Base-by-base conservation (phyloP, 2,113 vertebrate species). In the Lophochroa leadbeateri region DNA sequence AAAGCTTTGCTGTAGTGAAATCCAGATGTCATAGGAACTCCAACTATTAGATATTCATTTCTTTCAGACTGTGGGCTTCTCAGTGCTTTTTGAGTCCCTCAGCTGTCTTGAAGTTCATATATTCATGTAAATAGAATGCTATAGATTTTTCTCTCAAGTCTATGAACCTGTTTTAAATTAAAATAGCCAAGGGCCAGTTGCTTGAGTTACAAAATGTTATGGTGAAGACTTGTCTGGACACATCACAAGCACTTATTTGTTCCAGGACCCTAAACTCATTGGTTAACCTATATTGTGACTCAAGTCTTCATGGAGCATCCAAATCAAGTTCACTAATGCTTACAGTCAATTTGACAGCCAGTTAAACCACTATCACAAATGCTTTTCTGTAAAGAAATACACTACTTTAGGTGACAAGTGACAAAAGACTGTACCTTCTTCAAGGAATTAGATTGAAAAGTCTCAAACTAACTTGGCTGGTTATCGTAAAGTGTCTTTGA, bases 11-110 rank as follows among this genome's bases (percentile, higher is more conserved):
- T 83, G 50, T 60, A 86, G 75, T 83, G 76, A 95, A 92, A 95
- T 82, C 90, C 92, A 96, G 93, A 96, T 88, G 94, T 88, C 82
- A 77, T 58, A 87, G 82, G n/a, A 93, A 60, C 76, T 67, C 79
- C 82, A 70, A 37, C 87, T 70, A 61, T 70, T 33, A 82, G 61
- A 15, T 76, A 49, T 49, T 82, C 13, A 44, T 81, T 96, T 70
- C 76, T 82, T 88, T n/a, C 29, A 74, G 85, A 11, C 87, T 46
- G 8, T 46, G 58, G 75, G 43, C 17, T 90, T 94, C 75, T 92
- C 17, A 0, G 57, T 47, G 72, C 10, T 74, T 85, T 78, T 82
- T 85, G 83, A 58, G 71, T 91, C 82, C 79, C 75, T 95, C 82
- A 70, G 87, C 85, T 94, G 85, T 88, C 90, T 93, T 21, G 13